phyloP scores from a whole-genome alignment of 2,113 vertebrate genomes.

The Psittacula cyanocephala region DNA sequence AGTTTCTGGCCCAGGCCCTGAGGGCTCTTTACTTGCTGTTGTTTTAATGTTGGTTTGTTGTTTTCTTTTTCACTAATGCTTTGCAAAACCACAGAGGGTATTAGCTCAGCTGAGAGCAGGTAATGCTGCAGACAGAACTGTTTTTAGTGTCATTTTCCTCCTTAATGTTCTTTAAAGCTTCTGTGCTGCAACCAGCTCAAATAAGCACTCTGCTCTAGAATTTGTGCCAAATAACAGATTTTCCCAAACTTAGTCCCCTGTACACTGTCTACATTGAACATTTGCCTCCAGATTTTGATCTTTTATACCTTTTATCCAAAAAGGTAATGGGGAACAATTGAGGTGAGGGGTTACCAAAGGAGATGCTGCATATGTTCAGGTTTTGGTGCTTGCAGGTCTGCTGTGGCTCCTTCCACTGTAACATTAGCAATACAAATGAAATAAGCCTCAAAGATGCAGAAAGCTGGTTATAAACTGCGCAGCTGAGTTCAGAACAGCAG shows the following conservation, averaged over 20 bases:
- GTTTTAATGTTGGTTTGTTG: not conserved
- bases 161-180: slow-evolving; percentile 21
- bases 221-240: not conserved
- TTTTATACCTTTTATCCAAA: not conserved
- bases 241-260: not conserved
- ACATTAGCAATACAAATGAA: not conserved
- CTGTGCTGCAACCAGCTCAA: not conserved
- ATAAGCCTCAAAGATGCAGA: not conserved
- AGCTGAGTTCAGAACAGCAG: not conserved
- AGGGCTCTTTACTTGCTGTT: slow-evolving; percentile 46
- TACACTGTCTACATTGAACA: rapidly evolving
- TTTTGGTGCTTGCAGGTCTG: not conserved
- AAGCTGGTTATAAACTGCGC: not conserved
- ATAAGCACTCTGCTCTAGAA: not conserved
- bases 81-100: not conserved
- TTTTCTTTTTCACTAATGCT: slow-evolving; percentile 43
- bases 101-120: slow-evolving; percentile 22
- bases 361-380: not conserved
- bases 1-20: slow-evolving; percentile 63
- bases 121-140: not conserved
- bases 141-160: slow-evolving; percentile 9
- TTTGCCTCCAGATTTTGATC: not conserved
- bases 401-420: not conserved
- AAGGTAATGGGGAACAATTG: not conserved
- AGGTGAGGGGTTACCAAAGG: not conserved